These are phyloP conservation scores for Mesorhabditis sp. DNA, from an alignment of 2,888 invertebrate species.

Conservation along the genomic window DNA sequence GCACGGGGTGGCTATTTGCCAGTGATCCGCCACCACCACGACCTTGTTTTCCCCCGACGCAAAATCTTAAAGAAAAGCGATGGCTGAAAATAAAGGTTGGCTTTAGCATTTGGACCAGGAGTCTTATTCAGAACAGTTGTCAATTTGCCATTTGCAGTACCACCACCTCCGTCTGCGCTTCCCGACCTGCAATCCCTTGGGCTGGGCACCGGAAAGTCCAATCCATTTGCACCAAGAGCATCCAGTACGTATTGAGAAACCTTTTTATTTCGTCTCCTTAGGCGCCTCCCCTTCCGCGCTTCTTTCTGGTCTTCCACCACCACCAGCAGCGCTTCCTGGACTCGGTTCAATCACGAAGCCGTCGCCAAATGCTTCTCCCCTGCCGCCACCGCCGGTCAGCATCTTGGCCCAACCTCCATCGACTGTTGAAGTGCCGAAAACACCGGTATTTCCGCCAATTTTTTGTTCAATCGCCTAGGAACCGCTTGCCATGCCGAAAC, in stretches of 20 bases:
- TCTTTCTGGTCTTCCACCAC: slow-evolving; percentile 9
- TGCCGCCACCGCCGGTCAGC: slow-evolving; percentile 1
- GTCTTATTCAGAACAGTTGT: background rate
- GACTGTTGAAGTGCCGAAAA: too few relatives aligned
- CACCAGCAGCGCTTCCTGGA: slow-evolving; percentile 2
- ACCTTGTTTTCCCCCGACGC: slow-evolving; percentile 22
- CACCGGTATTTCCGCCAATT: too few relatives aligned
- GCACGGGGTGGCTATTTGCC: too few relatives aligned
- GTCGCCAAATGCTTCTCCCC: background rate
- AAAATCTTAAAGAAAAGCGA: background rate
- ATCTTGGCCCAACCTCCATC: too few relatives aligned
- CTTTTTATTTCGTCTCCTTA: too few relatives aligned
- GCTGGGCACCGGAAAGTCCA: too few relatives aligned
- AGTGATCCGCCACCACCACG: slow-evolving; percentile 19
- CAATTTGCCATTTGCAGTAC: background rate
- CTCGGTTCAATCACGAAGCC: background rate
- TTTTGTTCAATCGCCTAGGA: too few relatives aligned
- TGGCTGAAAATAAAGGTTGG: background rate
- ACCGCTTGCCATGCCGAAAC: too few relatives aligned
- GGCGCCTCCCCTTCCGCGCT: slow-evolving; percentile 11
- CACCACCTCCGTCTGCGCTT: too few relatives aligned
- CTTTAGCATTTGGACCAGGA: background rate
- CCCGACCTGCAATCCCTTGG: too few relatives aligned
- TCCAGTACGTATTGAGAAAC: too few relatives aligned
- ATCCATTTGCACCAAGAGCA: too few relatives aligned